Conservation (phyloP, 2,113 vertebrate genomes). For the Myodes glareolus region DNA sequence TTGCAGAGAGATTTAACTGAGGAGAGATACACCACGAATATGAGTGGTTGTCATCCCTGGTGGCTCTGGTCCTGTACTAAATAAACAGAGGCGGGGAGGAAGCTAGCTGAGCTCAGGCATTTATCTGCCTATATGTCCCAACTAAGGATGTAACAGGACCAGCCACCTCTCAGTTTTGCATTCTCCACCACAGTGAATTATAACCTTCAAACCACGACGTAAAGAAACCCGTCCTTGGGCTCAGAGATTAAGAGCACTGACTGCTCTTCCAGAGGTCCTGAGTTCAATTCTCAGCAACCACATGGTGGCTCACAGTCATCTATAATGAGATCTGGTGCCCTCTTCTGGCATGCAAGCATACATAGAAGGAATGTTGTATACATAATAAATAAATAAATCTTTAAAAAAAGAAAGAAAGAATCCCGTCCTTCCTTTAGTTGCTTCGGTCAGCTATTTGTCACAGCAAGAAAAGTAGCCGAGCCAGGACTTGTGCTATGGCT, state of each 20-base stretch:
- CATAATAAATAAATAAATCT: too few species aligned
- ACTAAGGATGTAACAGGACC: not conserved
- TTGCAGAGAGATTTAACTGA: not conserved
- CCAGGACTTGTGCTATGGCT: not conserved
- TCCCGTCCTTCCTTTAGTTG: not conserved
- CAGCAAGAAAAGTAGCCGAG: not conserved
- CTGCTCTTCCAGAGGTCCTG: too few species aligned
- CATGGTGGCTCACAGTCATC: too few species aligned
- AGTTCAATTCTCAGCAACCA: too few species aligned
- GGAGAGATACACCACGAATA: not conserved
- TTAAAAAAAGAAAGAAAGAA: too few species aligned
- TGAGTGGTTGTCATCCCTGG: not conserved
- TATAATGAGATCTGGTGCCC: too few species aligned
- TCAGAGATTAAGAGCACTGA: too few species aligned
- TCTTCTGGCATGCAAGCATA: too few species aligned
- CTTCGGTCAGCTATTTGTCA: not conserved
- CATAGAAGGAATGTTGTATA: too few species aligned
- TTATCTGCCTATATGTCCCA: not conserved
- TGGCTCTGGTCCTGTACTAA: not conserved
- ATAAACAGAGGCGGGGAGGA: too few species aligned
- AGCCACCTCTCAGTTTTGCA: accelerated
- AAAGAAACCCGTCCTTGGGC: not conserved
- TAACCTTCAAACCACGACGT: not conserved
- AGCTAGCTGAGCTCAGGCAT: not conserved
- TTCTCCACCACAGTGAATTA: not conserved